phyloP scores from a whole-genome alignment of 2,888 invertebrate species.

The Torymus aiolomorphi region DNA sequence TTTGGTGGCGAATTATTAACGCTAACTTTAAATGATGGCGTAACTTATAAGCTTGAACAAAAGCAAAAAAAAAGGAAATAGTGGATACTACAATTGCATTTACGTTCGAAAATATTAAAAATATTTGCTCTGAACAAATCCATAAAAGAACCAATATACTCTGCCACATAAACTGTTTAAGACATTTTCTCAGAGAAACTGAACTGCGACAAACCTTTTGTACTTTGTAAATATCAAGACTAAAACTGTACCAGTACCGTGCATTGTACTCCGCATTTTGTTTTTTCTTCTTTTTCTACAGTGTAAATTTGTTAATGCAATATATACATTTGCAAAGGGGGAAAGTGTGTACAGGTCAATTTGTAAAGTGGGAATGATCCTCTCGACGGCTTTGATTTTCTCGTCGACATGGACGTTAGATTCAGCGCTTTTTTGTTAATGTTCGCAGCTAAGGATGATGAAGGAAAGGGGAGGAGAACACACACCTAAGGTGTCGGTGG shows the following conservation, averaged over 20 bases:
- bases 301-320: constrained; percentile 55
- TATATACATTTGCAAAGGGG: constrained; percentile 14
- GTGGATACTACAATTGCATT: constrained; percentile 17
- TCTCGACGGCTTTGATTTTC: constrained; percentile 39
- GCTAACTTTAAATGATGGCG: constrained; percentile 13
- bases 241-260: constrained; percentile 28
- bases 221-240: constrained; percentile 54
- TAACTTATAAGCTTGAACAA: constrained; percentile 7
- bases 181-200: constrained; percentile 1
- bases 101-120: constrained; percentile 13
- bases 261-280: constrained; percentile 40
- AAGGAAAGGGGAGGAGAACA: constrained; percentile 10
- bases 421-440: constrained; percentile 54
- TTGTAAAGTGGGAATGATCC: constrained; percentile 32
- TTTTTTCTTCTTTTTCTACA: constrained; percentile 17
- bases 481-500: constrained; percentile 59
- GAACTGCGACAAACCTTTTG: constrained; percentile 27
- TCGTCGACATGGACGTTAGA: constrained; percentile 35
- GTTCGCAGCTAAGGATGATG: constrained; percentile 49
- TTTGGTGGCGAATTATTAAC: constrained; percentile 39
- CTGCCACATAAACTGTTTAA: constrained; percentile 15
- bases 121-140: constrained; percentile 9
- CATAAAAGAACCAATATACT: constrained; percentile 36
- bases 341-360: constrained; percentile 53
- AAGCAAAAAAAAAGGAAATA: background rate